A percentile compares a stretch with the other conserved stretches of the same genome.
Evolutionary conservation across 2,797 vertebrate species (phyloP).

Genomic region (Oceanodroma leucorhoa): DNA sequence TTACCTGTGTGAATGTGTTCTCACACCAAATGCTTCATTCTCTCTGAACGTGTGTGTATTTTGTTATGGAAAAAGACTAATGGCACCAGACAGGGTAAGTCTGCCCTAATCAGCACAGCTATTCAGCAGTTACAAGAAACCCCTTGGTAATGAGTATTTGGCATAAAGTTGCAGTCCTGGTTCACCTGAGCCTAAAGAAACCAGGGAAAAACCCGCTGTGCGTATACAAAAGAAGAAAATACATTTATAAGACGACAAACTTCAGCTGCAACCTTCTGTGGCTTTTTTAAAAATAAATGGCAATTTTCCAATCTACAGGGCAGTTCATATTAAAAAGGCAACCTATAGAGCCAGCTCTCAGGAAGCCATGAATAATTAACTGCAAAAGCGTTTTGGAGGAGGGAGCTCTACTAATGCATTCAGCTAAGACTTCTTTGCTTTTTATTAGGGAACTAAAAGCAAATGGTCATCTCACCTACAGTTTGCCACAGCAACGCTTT

Average conservation of each 20-base stretch:
- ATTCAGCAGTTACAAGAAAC: constrained; percentile 17
- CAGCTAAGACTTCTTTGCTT: neutral
- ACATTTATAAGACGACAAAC: constrained; percentile 9
- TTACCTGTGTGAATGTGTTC: constrained; percentile 25
- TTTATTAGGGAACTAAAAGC: neutral
- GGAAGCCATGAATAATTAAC: neutral
- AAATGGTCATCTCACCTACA: neutral
- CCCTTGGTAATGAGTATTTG: constrained; percentile 17
- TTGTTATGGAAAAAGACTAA: constrained; percentile 36
- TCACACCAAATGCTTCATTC: constrained; percentile 22
- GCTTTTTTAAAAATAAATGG: neutral
- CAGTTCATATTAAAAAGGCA: neutral
- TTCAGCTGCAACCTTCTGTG: neutral
- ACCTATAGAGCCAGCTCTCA: neutral
- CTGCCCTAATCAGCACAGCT: constrained; percentile 45
- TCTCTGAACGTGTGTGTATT: neutral
- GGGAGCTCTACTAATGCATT: neutral
- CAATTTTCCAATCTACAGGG: neutral
- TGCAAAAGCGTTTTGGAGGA: neutral
- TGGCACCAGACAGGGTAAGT: constrained; percentile 7
- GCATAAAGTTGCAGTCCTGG: constrained; percentile 23
- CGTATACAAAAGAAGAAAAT: constrained; percentile 21
- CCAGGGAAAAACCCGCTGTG: neutral
- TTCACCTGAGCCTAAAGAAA: constrained; percentile 48
- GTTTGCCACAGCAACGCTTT: neutral